Conservation (phyloP, 2,888 invertebrate species). For the Dorcus parallelipipedus region DNA sequence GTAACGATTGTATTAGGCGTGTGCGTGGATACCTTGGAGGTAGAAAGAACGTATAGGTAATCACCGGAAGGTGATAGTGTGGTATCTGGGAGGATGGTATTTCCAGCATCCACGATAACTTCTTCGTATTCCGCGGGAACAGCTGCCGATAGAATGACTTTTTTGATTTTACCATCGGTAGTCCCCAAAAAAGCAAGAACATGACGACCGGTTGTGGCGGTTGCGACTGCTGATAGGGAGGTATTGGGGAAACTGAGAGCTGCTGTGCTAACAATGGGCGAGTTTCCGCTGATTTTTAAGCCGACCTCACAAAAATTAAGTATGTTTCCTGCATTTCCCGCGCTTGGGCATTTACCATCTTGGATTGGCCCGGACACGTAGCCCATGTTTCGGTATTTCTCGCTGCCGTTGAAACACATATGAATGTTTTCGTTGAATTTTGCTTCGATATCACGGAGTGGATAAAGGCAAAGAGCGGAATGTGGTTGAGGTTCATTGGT, state of each 20-base stretch:
- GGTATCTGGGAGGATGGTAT: slow-evolving; percentile 81
- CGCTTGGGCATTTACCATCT: slow-evolving; percentile 86
- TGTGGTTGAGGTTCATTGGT: slow-evolving; percentile 76
- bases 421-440: slow-evolving; percentile 96
- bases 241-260: slow-evolving; percentile 75
- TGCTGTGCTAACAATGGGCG: slow-evolving; percentile 77
- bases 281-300: slow-evolving; percentile 85
- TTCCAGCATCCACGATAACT: slow-evolving; percentile 75
- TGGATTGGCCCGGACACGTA: slow-evolving; percentile 88
- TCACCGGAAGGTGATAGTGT: slow-evolving; percentile 79
- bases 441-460: slow-evolving; percentile 83
- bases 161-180: slow-evolving; percentile 78
- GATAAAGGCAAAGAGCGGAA: slow-evolving; percentile 91
- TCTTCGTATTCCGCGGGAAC: slow-evolving; percentile 82
- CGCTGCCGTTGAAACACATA: slow-evolving; percentile 94
- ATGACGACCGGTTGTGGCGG: slow-evolving; percentile 85
- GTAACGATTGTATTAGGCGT: slow-evolving; percentile 3
- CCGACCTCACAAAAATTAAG: slow-evolving; percentile 90
- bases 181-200: slow-evolving; percentile 95
- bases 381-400: slow-evolving; percentile 87
- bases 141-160: slow-evolving; percentile 72
- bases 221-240: slow-evolving; percentile 78
- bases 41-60: slow-evolving; percentile 81
- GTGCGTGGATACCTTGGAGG: slow-evolving; percentile 58
- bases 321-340: slow-evolving; percentile 85